Base-by-base conservation (phyloP, 2,888 invertebrate genomes). In the Aspidiotus destructor region DNA sequence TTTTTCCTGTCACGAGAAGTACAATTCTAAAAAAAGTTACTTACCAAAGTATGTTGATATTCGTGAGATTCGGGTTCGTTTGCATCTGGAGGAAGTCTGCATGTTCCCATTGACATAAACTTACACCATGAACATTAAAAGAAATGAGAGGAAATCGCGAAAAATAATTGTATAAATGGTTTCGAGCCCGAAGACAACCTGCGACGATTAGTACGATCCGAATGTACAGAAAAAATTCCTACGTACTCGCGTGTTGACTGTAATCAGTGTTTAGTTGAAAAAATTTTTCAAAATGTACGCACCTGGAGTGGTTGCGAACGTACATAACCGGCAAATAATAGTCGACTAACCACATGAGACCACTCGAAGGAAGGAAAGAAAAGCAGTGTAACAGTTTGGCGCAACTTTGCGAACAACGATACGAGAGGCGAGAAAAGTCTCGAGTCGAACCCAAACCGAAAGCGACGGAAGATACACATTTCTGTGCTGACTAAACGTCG, bases 21-120 rank as follows among this genome's bases (percentile, higher is more conserved):
- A n/a, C 10, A n/a, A 48, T 48, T 13, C 2, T 48, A n/a, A n/a
- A 48, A 44, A 44, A 6, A 48, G 11, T 11, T 48, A 15, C 65
- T 65, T 57, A 65, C 65, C 65, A 65, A 48, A 44, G 65, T 65
- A 44, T 65, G 65, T 15, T 65, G 57, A 57, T 65, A 65, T 57
- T 65, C 58, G 65, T 65, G 65, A 8, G 58, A 55, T 44, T 65
- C 65, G 28, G 28, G 28, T 28, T 28, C 28, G 28, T 28, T 28
- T 8, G 42, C 41, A 58, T 65, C 65, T 40, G 55, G 65, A 11
- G 65, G 65, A 16, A 65, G 48, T 48, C 65, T 55, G 48, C 65
- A 65, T 65, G 41, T 58, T 40, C 57, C 57, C 15, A 15, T 55
- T 8, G 64, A 44, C 65, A 65, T 65, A 17, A 41, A 13, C 58